Percentiles rank a stretch among this genome's conserved stretches.
phyloP scores from a whole-genome alignment of 2,113 vertebrate species.

The Salvator merianae region DNA sequence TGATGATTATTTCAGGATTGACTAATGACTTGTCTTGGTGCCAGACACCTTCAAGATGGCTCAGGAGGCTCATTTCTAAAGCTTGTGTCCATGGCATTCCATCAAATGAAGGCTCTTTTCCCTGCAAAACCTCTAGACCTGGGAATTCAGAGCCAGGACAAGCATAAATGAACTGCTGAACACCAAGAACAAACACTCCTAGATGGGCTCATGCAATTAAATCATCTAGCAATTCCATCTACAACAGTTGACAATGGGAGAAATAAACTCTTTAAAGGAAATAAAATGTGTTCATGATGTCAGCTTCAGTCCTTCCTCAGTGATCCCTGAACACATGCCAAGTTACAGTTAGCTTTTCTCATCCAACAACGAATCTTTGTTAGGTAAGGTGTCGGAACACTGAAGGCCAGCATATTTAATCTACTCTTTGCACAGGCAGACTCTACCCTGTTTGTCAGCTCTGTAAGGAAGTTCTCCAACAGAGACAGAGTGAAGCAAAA shows the following conservation, averaged over 20 bases:
- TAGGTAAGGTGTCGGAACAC: background rate
- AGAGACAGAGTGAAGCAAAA: background rate
- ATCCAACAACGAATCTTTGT: slow-evolving; percentile 4
- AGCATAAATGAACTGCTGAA: slow-evolving; percentile 63
- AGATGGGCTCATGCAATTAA: slow-evolving; percentile 36
- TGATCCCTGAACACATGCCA: slow-evolving; percentile 11
- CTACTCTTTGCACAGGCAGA: background rate
- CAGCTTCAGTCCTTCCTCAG: slow-evolving; percentile 11
- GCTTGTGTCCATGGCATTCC: slow-evolving; percentile 61
- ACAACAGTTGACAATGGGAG: slow-evolving; percentile 10
- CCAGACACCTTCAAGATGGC: slow-evolving; percentile 64
- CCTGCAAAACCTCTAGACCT: slow-evolving; percentile 54
- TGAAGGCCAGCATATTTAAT: slow-evolving; percentile 8
- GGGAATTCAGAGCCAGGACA: slow-evolving; percentile 58
- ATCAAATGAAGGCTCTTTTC: slow-evolving; percentile 63
- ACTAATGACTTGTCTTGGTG: slow-evolving; percentile 68
- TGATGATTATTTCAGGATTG: slow-evolving; percentile 73
- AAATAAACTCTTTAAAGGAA: slow-evolving; percentile 31
- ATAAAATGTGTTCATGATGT: slow-evolving; percentile 17
- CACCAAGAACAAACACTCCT: slow-evolving; percentile 43
- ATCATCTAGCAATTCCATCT: slow-evolving; percentile 23
- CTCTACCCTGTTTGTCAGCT: background rate
- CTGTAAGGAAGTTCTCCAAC: background rate
- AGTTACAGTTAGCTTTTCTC: background rate
- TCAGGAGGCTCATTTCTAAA: slow-evolving; percentile 67